Conservation (phyloP, 2,113 vertebrate species). For the human region DNA sequence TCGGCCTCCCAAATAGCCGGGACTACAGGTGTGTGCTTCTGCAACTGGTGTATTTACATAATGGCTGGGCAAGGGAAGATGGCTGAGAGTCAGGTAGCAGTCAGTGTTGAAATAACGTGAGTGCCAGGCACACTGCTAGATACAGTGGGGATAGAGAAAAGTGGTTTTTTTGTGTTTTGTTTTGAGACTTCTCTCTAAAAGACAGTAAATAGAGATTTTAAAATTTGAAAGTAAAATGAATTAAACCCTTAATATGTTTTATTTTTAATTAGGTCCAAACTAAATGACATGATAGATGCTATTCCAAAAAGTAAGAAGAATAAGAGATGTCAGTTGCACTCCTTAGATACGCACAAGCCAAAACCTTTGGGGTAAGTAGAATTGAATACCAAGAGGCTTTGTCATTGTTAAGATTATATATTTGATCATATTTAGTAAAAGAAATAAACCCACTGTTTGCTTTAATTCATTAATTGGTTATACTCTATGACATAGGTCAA, state of each 20-base stretch:
- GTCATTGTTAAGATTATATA: conserved; percentile 49
- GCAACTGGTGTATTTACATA: not conserved
- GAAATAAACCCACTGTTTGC: not conserved
- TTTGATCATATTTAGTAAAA: conserved; percentile 53
- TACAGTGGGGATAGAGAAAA: not conserved
- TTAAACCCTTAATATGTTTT: conserved; percentile 45
- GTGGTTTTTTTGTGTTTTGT: not conserved
- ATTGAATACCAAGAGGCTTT: conserved; percentile 38
- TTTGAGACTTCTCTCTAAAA: not conserved
- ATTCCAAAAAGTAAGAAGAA: conserved; percentile 99
- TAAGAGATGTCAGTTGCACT: conserved; percentile 97
- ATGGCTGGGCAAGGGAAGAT: not conserved
- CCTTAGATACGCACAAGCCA: conserved; percentile 97
- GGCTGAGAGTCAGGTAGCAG: not conserved
- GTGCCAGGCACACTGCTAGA: not conserved
- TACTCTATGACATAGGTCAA: conserved; percentile 16
- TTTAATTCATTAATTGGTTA: conserved; percentile 50
- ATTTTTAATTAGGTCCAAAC: conserved; percentile 90
- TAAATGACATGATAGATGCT: conserved; percentile 96
- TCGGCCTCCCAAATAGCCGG: not conserved
- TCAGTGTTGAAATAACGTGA: not conserved
- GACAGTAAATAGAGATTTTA: not conserved
- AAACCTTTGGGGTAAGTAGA: conserved; percentile 96
- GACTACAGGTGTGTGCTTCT: not conserved
- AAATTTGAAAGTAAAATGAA: conserved; percentile 36